A percentile compares a stretch with the other conserved stretches of the same genome.
These are phyloP conservation scores for Eilema caniola DNA, from an alignment of 2,888 invertebrate species.

Conservation along the genomic window DNA sequence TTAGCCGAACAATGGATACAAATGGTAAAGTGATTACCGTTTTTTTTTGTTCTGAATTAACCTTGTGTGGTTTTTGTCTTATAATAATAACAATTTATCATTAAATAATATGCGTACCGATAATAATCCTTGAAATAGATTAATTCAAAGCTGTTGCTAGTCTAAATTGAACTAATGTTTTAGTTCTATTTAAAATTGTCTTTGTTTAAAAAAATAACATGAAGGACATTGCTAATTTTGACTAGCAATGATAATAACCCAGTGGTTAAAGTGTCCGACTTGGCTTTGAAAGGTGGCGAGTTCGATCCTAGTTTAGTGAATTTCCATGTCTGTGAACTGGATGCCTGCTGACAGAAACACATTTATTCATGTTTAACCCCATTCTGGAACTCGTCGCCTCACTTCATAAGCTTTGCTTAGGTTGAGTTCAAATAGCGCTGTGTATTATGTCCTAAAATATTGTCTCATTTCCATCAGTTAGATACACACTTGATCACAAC, in stretches of 20 bases:
- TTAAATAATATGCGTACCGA: background rate
- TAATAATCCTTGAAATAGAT: slow-evolving; percentile 7
- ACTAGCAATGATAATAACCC: background rate
- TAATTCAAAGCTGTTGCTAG: background rate
- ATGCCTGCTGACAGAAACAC: too few species aligned
- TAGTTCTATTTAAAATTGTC: background rate
- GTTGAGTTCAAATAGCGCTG: too few species aligned
- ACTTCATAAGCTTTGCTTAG: background rate
- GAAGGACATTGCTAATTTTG: background rate
- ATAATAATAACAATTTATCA: background rate
- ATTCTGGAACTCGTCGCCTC: background rate
- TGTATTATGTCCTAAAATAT: too few species aligned
- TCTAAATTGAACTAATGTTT: background rate
- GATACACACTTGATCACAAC: too few species aligned
- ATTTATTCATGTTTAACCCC: too few species aligned
- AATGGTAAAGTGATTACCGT: background rate
- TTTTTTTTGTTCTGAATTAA: background rate
- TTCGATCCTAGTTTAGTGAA: background rate
- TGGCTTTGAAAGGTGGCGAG: too few species aligned
- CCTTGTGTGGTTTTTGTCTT: background rate
- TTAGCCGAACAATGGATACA: slow-evolving; percentile 22
- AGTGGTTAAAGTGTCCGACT: background rate
- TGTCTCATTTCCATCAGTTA: too few species aligned
- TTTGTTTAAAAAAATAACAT: background rate
- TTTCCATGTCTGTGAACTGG: too few species aligned